phyloP scores from a whole-genome alignment of 2,113 vertebrate genomes.

The Mustela lutreola region DNA sequence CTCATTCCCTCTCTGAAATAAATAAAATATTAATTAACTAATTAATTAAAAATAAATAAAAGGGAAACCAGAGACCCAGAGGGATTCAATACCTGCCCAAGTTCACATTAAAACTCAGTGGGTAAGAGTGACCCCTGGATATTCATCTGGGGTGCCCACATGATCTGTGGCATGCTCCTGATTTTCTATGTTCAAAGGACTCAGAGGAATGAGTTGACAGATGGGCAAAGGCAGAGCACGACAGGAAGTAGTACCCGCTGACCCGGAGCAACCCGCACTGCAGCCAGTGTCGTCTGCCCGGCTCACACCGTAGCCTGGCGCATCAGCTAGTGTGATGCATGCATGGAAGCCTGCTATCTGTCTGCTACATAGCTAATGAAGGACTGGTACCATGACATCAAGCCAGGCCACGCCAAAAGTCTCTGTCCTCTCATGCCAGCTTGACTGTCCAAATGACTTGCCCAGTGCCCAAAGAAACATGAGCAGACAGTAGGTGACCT shows the following conservation, averaged over 20 bases:
- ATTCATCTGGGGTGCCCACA: not conserved
- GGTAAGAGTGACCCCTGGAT: not conserved
- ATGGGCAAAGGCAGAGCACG: not conserved
- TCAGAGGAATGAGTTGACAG: not conserved
- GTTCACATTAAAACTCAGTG: not conserved
- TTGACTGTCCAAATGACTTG: not conserved
- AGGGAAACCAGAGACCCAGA: conserved; percentile 17
- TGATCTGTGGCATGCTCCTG: not conserved
- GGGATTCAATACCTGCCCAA: not conserved
- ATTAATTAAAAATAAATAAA: not conserved
- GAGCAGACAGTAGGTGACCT: not conserved
- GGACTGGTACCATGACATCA: not conserved
- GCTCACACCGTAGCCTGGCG: not conserved
- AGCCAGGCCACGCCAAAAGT: not conserved
- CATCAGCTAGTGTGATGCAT: not conserved
- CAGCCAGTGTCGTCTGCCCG: not conserved
- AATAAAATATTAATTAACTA: not conserved
- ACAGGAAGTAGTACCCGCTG: not conserved
- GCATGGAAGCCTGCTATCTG: not conserved
- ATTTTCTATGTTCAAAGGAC: not conserved
- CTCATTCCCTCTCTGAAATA: not conserved
- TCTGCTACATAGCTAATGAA: not conserved
- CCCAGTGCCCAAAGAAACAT: not conserved
- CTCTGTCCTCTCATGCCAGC: not conserved
- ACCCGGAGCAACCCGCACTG: not conserved